phyloP scores from a whole-genome alignment of 1,140 invertebrate genomes.

The Cydia pomonella region DNA sequence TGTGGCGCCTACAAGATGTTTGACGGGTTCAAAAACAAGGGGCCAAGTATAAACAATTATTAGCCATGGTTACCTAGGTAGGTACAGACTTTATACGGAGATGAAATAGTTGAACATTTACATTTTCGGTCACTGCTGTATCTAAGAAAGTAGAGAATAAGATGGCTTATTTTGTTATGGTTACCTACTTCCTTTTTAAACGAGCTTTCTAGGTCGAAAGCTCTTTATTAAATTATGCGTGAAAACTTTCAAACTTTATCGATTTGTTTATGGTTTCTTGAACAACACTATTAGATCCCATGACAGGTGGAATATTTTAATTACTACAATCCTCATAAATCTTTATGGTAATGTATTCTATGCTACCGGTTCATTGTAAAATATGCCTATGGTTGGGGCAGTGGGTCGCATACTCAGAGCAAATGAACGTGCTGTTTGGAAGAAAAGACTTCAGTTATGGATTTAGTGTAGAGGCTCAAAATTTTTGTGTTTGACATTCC shows the following conservation, averaged over 20 bases:
- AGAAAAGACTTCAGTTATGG: neutral
- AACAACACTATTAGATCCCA: neutral
- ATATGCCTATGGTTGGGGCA: neutral
- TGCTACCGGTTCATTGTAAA: neutral
- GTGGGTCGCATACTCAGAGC: neutral
- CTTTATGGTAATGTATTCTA: neutral
- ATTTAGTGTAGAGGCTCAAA: neutral
- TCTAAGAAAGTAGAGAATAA: no score
- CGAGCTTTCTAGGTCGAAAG: neutral
- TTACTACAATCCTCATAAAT: conserved; percentile 1
- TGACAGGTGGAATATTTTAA: neutral
- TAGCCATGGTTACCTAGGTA: no score
- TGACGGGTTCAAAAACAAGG: no score
- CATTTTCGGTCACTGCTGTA: no score
- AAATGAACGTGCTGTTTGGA: neutral
- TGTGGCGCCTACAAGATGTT: no score
- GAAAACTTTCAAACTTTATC: neutral
- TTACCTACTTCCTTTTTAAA: neutral
- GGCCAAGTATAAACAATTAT: no score
- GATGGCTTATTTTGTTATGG: neutral
- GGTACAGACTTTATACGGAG: no score
- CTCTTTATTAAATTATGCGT: conserved; percentile 3
- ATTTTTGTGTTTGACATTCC: no score
- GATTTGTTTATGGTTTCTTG: neutral
- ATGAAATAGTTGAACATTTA: no score